These are phyloP conservation scores for Austrofundulus limnaeus DNA, from an alignment of 2,113 vertebrate species.

Conservation along the genomic window DNA sequence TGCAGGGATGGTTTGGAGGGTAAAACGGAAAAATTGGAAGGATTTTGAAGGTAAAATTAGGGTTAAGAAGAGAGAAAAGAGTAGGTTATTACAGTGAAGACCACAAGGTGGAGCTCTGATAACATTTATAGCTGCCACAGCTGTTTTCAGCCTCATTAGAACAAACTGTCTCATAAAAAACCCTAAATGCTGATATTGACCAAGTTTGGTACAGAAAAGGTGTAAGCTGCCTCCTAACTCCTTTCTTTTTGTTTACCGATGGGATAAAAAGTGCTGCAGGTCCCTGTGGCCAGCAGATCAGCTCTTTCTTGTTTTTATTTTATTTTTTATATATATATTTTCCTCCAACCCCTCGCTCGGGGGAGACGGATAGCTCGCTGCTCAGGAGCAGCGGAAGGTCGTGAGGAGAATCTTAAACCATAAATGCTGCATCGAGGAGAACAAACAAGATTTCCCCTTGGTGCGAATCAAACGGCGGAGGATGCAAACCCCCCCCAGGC, in stretches of 20 bases:
- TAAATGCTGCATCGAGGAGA: conserved; percentile 76
- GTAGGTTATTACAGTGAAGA: conserved; percentile 15
- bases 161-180: conserved; percentile 24
- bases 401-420: conserved; percentile 75
- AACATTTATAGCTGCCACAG: conserved; percentile 13
- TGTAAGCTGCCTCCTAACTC: conserved; percentile 2
- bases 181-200: conserved; percentile 10
- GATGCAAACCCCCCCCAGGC: conserved; percentile 54
- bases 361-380: conserved; percentile 58
- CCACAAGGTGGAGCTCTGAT: conserved; percentile 64
- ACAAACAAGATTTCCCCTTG: conserved; percentile 71
- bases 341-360: conserved; percentile 48
- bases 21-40: conserved; percentile 20
- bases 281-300: conserved; percentile 4
- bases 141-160: conserved; percentile 40
- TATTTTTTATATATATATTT: conserved; percentile 6
- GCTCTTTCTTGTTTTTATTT: conserved; percentile 50
- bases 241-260: conserved; percentile 21
- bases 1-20: conserved; percentile 3
- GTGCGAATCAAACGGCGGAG: conserved; percentile 66
- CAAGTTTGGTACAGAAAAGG: conserved; percentile 15
- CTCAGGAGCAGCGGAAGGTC: conserved; percentile 59
- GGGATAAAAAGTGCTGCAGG: conserved; percentile 39
- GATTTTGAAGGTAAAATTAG: conserved; percentile 23
- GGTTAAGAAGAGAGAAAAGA: conserved; percentile 25